Percentiles rank a stretch among this genome's conserved stretches.
Evolutionary conservation across 2,888 invertebrate genomes (phyloP).

Genomic region (Pterobdella sp.): DNA sequence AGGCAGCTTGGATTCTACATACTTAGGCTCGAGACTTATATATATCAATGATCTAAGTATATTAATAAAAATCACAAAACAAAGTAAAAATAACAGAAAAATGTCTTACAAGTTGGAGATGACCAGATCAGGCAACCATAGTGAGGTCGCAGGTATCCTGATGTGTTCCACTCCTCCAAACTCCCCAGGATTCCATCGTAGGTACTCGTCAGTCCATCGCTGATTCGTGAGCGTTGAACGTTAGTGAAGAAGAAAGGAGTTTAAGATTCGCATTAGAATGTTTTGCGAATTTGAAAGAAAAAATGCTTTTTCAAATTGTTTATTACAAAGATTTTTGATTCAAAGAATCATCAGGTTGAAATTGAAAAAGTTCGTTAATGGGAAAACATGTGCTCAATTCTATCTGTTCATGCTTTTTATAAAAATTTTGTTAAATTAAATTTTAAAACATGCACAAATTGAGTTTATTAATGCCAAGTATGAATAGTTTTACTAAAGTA

Average conservation of each 20-base stretch:
- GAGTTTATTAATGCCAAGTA: not conserved
- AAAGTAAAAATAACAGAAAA: too few relatives aligned
- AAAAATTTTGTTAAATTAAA: not conserved
- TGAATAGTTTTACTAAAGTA: not conserved
- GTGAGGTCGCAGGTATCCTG: slow-evolving; percentile 40
- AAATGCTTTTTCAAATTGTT: too few relatives aligned
- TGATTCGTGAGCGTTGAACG: slow-evolving; percentile 23
- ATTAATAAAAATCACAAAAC: too few relatives aligned
- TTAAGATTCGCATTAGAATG: too few relatives aligned
- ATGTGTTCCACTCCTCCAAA: slow-evolving; percentile 39
- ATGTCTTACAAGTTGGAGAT: slow-evolving; percentile 41
- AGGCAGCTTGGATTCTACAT: not conserved
- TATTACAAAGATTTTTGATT: too few relatives aligned
- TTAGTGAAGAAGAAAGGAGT: not conserved
- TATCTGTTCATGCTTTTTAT: too few relatives aligned
- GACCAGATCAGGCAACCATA: slow-evolving; percentile 43
- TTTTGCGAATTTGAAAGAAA: too few relatives aligned
- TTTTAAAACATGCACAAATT: not conserved
- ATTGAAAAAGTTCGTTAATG: too few relatives aligned
- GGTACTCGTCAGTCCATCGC: slow-evolving; percentile 41
- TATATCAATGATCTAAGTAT: too few relatives aligned
- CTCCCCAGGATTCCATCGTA: slow-evolving; percentile 40
- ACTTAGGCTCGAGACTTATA: not conserved
- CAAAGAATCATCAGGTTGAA: too few relatives aligned
- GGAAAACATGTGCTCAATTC: too few relatives aligned